These are phyloP conservation scores for Podarcis lilfordi DNA, from an alignment of 2,797 vertebrate genomes.

Conservation along the genomic window DNA sequence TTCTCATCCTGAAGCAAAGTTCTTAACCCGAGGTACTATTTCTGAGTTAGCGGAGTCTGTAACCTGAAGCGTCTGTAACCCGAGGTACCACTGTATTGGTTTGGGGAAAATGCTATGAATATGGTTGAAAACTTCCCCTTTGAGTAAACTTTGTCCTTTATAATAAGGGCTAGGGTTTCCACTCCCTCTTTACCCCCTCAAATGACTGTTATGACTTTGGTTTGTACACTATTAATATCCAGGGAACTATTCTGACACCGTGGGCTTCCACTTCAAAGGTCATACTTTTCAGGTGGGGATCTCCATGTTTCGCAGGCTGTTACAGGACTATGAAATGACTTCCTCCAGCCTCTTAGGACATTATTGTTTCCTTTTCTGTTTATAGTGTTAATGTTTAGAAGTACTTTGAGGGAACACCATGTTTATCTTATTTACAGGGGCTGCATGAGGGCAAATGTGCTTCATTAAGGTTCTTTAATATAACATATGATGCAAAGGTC, in stretches of 20 bases:
- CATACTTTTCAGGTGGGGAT: background rate
- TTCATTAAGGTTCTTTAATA: background rate
- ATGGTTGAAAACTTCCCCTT: background rate
- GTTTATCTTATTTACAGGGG: background rate
- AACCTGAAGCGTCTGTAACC: too few species aligned
- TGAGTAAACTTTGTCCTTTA: background rate
- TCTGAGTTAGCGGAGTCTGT: too few species aligned
- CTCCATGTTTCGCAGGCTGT: background rate
- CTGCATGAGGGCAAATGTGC: background rate
- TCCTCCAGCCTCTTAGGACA: slow-evolving; percentile 12
- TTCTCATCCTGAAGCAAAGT: too few species aligned
- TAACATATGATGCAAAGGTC: background rate
- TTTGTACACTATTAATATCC: background rate
- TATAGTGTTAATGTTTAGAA: slow-evolving; percentile 3
- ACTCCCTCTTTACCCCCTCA: background rate
- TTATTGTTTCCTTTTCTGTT: slow-evolving; percentile 21
- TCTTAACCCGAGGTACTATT: too few species aligned
- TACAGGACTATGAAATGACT: background rate
- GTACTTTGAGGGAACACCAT: background rate
- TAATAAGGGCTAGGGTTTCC: too few species aligned
- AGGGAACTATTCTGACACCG: background rate
- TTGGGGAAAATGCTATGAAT: background rate
- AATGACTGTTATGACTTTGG: background rate
- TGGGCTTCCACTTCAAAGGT: background rate
- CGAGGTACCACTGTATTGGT: background rate